phyloP scores from a whole-genome alignment of 2,888 invertebrate species.

The Dicranocentrus wangi region DNA sequence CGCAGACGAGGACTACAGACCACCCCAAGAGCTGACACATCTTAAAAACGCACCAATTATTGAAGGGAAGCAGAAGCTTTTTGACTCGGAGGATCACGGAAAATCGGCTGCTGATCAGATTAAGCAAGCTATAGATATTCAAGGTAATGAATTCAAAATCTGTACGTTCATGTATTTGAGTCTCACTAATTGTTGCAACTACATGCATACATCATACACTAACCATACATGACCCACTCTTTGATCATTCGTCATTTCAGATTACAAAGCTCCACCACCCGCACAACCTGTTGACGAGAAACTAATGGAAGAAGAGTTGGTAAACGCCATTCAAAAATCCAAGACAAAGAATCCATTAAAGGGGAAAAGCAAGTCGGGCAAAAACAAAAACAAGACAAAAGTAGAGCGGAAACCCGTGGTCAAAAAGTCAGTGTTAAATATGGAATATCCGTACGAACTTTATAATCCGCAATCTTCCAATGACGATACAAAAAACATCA shows the following conservation, averaged over 20 bases:
- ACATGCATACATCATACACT: background rate
- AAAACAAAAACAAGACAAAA: slow-evolving; percentile 52
- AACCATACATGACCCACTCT: too few relatives aligned
- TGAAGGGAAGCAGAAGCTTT: slow-evolving; percentile 58
- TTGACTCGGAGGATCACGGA: slow-evolving; percentile 35
- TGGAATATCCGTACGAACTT: slow-evolving; percentile 63
- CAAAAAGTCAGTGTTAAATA: slow-evolving; percentile 63
- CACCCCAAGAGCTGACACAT: slow-evolving; percentile 76
- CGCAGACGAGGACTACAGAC: slow-evolving; percentile 88
- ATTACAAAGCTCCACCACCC: slow-evolving; percentile 20
- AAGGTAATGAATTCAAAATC: too few relatives aligned
- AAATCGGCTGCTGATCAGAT: slow-evolving; percentile 48
- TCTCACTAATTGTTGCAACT: too few relatives aligned
- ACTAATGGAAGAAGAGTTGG: slow-evolving; percentile 56
- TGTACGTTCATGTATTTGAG: too few relatives aligned
- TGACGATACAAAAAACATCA: slow-evolving; percentile 28
- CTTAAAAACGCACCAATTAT: slow-evolving; percentile 50
- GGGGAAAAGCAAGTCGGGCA: slow-evolving; percentile 53
- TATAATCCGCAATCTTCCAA: slow-evolving; percentile 15
- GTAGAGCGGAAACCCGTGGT: slow-evolving; percentile 49
- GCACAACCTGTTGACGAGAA: slow-evolving; percentile 29
- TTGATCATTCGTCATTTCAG: background rate
- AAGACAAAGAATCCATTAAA: slow-evolving; percentile 35
- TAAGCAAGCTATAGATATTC: slow-evolving; percentile 60
- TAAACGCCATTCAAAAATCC: slow-evolving; percentile 55